Base-by-base conservation (phyloP, 2,113 vertebrate species). In the Gila orcuttii region DNA sequence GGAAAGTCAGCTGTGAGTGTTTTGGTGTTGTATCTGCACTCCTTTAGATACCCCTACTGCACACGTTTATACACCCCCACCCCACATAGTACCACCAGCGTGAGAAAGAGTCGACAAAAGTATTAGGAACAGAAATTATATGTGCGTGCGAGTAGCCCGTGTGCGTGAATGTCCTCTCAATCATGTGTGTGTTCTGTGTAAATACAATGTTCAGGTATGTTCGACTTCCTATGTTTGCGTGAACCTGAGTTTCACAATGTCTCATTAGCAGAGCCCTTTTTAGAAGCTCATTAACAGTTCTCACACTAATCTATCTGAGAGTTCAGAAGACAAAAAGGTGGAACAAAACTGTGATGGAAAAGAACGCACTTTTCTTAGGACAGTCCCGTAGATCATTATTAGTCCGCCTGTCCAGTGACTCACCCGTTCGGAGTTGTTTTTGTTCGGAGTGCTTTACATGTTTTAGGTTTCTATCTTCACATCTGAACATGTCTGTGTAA, bases 71-170 rank as follows among this genome's bases (percentile, higher is more conserved):
- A 64, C 69, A 9, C 50, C 82, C 88, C 84, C 81, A 42, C 55
- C 69, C 66, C 75, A 21, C 55, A 88, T 83, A 82, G 60, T 77
- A 88, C 85, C 79, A 87, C 66, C 74, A 80, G 50, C 75, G 81
- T 81, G 91, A 86, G 88, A 91, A 91, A 90, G 89, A 92, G 90
- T 92, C 17, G 12, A 79, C 28, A 62, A 47, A 91, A 90, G 71
- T 92, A 92, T 90, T 88, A 84, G 85, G 86, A 84, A 92, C 93
- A 90, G 90, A 90, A 92, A 92, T 93, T 91, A 88, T n/a, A 81
- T 82, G 62, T 21, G 15, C 45, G 86, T 77, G 52, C 81, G 74
- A 85, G 81, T 47, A 83, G 81, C 39, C 93, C 0, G 91, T 92
- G 90, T 89, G 91, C 86, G 33, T 84, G 31, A 25, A 69, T 84